Conservation (phyloP, 2,797 vertebrate genomes). For the Tolypeutes matacus region DNA sequence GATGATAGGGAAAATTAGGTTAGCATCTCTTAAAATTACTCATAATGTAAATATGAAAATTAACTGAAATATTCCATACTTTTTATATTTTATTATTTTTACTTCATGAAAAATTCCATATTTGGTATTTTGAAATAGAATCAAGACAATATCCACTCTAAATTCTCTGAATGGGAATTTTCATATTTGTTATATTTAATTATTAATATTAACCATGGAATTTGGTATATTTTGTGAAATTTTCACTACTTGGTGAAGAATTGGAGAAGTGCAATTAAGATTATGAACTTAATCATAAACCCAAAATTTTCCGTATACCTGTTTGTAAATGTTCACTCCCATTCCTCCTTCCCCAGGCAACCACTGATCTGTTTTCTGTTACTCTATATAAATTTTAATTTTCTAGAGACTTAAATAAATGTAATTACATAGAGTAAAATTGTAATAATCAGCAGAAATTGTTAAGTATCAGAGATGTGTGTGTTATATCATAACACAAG, state of each 20-base stretch:
- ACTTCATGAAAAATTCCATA: background rate
- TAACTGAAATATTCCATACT: background rate
- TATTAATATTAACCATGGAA: no score
- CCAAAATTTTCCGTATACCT: background rate
- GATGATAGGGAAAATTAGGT: background rate
- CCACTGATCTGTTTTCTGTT: background rate
- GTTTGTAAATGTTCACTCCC: background rate
- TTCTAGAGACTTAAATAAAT: background rate
- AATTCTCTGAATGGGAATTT: background rate
- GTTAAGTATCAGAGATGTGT: background rate
- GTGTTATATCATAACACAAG: background rate
- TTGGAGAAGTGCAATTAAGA: no score
- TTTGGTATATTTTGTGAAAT: background rate
- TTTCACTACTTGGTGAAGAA: background rate
- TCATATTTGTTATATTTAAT: background rate
- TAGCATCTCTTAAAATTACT: background rate
- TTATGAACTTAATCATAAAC: background rate
- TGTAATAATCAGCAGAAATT: background rate
- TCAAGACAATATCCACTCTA: background rate
- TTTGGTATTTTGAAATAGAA: background rate
- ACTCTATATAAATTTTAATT: background rate
- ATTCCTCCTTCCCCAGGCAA: background rate
- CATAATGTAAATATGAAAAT: background rate
- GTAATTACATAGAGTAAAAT: background rate
- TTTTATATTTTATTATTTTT: background rate